Conservation (phyloP, 2,888 invertebrate genomes). For the Papilio protenor region DNA sequence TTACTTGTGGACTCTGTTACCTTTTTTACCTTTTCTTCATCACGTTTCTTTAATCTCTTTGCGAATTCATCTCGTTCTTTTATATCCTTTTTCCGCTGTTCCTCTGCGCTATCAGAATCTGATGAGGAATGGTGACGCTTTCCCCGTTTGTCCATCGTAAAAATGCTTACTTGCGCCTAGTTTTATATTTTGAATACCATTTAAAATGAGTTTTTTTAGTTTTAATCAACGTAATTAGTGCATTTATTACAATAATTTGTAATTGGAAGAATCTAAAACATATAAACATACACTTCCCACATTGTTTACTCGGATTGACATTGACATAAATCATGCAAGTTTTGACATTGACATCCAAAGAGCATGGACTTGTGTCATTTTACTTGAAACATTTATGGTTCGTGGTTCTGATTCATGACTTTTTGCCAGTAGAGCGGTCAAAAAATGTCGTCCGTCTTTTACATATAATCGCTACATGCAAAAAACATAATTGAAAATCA, state of each 20-base stretch:
- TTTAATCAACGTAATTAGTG: not conserved
- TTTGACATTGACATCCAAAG: not conserved
- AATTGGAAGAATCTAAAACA: not conserved
- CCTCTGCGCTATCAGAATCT: constrained; percentile 90
- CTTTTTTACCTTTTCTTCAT: constrained; percentile 94
- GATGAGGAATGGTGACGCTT: constrained; percentile 83
- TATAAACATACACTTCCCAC: not conserved
- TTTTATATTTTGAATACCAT: not conserved
- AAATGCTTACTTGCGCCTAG: not conserved
- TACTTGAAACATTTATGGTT: not conserved
- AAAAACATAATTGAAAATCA: not conserved
- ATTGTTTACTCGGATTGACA: constrained; percentile 4
- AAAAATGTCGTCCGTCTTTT: not conserved
- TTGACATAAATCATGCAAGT: not conserved
- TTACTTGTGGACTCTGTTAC: constrained; percentile 87
- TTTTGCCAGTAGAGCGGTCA: not conserved
- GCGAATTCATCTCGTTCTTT: constrained; percentile 98
- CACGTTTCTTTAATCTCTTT: constrained; percentile 92
- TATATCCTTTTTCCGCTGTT: constrained; percentile 91
- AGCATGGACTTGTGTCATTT: not conserved
- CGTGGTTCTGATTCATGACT: not conserved
- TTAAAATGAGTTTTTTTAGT: not conserved
- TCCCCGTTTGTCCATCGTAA: constrained; percentile 65
- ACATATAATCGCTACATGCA: not conserved
- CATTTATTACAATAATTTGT: not conserved